phyloP scores from a whole-genome alignment of 1,140 invertebrate species.

The Drosophila prosaltans region DNA sequence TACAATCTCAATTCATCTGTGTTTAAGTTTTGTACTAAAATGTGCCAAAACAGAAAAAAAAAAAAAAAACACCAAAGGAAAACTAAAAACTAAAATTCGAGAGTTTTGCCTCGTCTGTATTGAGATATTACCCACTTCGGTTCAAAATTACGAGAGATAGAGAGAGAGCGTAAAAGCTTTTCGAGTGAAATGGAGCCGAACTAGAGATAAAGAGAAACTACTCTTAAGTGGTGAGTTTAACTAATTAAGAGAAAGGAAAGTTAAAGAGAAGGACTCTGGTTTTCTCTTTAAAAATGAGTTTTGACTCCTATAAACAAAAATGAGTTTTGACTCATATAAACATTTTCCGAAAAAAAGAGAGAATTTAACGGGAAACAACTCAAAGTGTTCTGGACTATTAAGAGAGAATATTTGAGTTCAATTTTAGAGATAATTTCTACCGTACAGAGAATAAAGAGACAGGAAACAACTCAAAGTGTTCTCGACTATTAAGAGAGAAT shows the following conservation, averaged over 20 bases:
- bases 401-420: background rate
- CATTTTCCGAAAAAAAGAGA: background rate
- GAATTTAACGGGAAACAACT: background rate
- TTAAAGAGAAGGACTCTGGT: background rate
- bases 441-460: too few relatives aligned
- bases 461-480: background rate
- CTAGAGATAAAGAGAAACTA: background rate
- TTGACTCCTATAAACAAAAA: too few relatives aligned
- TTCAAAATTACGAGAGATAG: slow-evolving; percentile 15
- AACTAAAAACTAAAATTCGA: slow-evolving; percentile 12
- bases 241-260: background rate
- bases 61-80: slow-evolving; percentile 6
- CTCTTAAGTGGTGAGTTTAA: slow-evolving; percentile 10
- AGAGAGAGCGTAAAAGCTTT: slow-evolving; percentile 16
- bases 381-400: background rate
- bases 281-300: background rate
- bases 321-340: background rate
- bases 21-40: slow-evolving; percentile 67
- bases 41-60: slow-evolving; percentile 50
- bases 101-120: slow-evolving; percentile 7
- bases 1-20: slow-evolving; percentile 41
- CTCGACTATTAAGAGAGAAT: background rate
- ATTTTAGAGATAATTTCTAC: background rate
- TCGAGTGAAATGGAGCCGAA: background rate
- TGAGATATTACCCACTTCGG: slow-evolving; percentile 13